A percentile compares a stretch with the other conserved stretches of the same genome.
These are phyloP conservation scores for Chascanopsetta lugubris DNA, from an alignment of 2,113 vertebrate species.

Conservation along the genomic window DNA sequence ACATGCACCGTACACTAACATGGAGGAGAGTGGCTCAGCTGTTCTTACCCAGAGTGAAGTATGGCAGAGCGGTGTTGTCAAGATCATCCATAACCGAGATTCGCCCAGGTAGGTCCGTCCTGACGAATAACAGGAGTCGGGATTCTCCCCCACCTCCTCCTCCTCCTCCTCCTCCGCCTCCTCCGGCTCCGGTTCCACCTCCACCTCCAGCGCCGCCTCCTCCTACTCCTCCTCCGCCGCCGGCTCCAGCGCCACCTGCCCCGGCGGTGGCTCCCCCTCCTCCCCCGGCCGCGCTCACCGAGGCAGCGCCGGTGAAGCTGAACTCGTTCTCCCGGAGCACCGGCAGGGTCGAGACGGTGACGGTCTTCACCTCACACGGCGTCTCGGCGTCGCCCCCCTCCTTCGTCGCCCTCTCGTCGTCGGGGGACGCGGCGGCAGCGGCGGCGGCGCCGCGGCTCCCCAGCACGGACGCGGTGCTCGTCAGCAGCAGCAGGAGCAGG, in stretches of 20 bases:
- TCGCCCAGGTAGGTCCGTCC: conserved; percentile 93
- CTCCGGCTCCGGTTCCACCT: conserved; percentile 70
- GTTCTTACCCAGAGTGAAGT: conserved; percentile 95
- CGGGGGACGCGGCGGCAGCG: conserved; percentile 49
- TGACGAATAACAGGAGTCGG: conserved; percentile 92
- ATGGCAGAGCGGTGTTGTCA: conserved; percentile 98
- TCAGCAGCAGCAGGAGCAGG: conserved; percentile 55
- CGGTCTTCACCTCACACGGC: conserved; percentile 89
- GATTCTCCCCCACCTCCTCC: conserved; percentile 85
- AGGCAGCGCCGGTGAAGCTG: conserved; percentile 87
- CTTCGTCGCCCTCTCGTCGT: conserved; percentile 66
- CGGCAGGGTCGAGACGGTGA: conserved; percentile 94
- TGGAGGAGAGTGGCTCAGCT: conserved; percentile 24
- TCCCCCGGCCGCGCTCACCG: conserved; percentile 75
- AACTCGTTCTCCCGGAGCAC: conserved; percentile 94
- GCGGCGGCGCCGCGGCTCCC: conserved; percentile 46
- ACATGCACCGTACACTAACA: not conserved
- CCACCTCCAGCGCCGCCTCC: conserved; percentile 63
- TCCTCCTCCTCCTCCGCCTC: conserved; percentile 49
- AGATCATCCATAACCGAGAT: conserved; percentile 97
- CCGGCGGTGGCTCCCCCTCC: conserved; percentile 35
- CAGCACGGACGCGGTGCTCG: conserved; percentile 27
- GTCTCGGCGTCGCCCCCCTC: conserved; percentile 71
- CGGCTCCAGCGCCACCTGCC: conserved; percentile 65
- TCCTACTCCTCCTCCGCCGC: conserved; percentile 74